A percentile compares a stretch with the other conserved stretches of the same genome.
Conservation (phyloP, 2,797 vertebrate genomes). For the Phalanger gymnotis region DNA sequence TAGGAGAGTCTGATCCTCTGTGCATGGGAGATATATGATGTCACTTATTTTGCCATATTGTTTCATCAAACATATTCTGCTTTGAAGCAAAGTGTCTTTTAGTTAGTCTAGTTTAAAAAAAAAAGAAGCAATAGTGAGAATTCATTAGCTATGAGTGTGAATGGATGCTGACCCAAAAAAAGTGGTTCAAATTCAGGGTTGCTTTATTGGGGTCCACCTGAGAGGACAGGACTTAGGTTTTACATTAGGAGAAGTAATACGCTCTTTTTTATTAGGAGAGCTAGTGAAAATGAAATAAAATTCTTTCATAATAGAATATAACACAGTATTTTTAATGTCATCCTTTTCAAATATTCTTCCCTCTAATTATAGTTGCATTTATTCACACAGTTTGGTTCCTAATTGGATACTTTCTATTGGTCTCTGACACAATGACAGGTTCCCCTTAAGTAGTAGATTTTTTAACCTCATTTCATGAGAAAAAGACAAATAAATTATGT, state of each 20-base stretch:
- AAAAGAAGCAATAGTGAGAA: neutral
- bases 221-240: neutral
- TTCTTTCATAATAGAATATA: neutral
- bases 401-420: too few relatives aligned
- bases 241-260: neutral
- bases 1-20: neutral
- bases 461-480: too few relatives aligned
- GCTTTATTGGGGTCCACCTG: neutral
- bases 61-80: neutral
- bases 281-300: neutral
- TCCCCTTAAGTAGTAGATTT: too few relatives aligned
- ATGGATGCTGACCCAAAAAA: neutral
- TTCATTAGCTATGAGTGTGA: neutral
- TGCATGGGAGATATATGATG: neutral
- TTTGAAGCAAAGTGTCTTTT: neutral
- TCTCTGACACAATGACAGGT: too few relatives aligned
- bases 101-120: neutral
- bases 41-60: neutral
- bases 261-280: neutral
- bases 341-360: too few relatives aligned
- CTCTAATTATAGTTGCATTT: too few relatives aligned
- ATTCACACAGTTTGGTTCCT: too few relatives aligned
- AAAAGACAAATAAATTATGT: too few relatives aligned
- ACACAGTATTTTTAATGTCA: neutral
- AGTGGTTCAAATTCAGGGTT: neutral